phyloP scores from a whole-genome alignment of 2,113 vertebrate genomes.

The Trinectes maculatus region DNA sequence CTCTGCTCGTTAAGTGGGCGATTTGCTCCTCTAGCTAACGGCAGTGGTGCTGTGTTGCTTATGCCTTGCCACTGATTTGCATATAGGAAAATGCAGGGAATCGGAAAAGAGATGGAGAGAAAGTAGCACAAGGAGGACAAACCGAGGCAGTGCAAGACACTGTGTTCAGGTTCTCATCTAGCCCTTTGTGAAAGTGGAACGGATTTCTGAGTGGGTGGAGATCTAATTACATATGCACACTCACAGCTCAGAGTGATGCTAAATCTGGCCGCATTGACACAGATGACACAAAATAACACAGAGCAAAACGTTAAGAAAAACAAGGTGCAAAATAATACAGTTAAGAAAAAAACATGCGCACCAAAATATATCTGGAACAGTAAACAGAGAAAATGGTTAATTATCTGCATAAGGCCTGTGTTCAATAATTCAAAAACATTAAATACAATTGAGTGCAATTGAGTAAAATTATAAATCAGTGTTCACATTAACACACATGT shows the following conservation, averaged over 20 bases:
- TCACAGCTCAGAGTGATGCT: slow-evolving; percentile 82
- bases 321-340: slow-evolving; percentile 63
- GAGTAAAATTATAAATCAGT: no score
- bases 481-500: no score
- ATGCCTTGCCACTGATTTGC: slow-evolving; percentile 59
- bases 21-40: slow-evolving; percentile 68
- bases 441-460: no score
- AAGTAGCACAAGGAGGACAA: slow-evolving; percentile 67
- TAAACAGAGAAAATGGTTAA: slow-evolving; percentile 34
- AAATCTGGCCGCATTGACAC: slow-evolving; percentile 81
- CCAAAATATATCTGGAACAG: slow-evolving; percentile 44
- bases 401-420: slow-evolving; percentile 15
- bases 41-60: slow-evolving; percentile 51
- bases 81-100: slow-evolving; percentile 69
- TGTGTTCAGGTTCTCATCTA: slow-evolving; percentile 74
- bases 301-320: slow-evolving; percentile 70
- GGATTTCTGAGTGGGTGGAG: slow-evolving; percentile 85
- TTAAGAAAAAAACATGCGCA: slow-evolving; percentile 58
- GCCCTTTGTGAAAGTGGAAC: slow-evolving; percentile 82
- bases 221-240: slow-evolving; percentile 87
- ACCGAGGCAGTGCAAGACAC: slow-evolving; percentile 55
- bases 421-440: no score
- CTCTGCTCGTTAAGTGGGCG: slow-evolving; percentile 75
- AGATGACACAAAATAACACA: slow-evolving; percentile 78
- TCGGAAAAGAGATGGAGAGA: slow-evolving; percentile 30